A percentile compares a stretch with the other conserved stretches of the same genome.
Evolutionary conservation across 2,797 vertebrate genomes (phyloP).

Genomic region (Epinephelus coioides): DNA sequence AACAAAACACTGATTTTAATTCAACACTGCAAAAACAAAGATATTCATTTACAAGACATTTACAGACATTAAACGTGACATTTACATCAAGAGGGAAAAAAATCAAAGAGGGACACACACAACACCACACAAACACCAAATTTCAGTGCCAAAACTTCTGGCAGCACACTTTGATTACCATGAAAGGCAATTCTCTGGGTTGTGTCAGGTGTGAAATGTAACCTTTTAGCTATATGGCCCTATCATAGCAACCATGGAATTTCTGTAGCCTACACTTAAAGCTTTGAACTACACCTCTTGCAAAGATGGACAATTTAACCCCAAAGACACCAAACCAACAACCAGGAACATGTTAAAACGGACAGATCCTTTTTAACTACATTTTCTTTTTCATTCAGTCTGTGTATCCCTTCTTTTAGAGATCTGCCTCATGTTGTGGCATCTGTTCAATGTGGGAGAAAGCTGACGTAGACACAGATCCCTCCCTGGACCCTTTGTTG

Average conservation of each 20-base stretch:
- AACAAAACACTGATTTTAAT: slow-evolving; percentile 21
- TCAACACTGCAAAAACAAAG: background rate
- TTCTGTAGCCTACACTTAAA: background rate
- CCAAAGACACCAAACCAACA: background rate
- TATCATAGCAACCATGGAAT: background rate
- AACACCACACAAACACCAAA: background rate
- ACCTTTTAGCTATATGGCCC: background rate
- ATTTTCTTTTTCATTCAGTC: slow-evolving; percentile 2
- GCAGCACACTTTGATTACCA: background rate
- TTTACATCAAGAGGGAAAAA: background rate
- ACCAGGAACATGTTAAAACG: background rate
- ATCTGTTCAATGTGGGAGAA: slow-evolving; percentile 51
- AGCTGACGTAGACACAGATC: slow-evolving; percentile 38
- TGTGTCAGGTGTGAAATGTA: background rate
- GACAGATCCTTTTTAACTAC: background rate
- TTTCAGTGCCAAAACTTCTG: background rate
- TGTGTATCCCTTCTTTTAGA: background rate
- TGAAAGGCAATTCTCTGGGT: background rate
- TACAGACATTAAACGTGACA: slow-evolving; percentile 33
- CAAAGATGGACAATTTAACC: background rate
- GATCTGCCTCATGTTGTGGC: slow-evolving; percentile 29
- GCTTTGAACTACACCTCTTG: background rate
- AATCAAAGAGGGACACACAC: background rate
- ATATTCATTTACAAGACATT: slow-evolving; percentile 29
- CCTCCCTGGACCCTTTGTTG: slow-evolving; percentile 39